Evolutionary conservation across 1,140 invertebrate genomes (phyloP), one percentile per base, ranked within the genome.

Genomic region (Drosophila navojoa): DNA sequence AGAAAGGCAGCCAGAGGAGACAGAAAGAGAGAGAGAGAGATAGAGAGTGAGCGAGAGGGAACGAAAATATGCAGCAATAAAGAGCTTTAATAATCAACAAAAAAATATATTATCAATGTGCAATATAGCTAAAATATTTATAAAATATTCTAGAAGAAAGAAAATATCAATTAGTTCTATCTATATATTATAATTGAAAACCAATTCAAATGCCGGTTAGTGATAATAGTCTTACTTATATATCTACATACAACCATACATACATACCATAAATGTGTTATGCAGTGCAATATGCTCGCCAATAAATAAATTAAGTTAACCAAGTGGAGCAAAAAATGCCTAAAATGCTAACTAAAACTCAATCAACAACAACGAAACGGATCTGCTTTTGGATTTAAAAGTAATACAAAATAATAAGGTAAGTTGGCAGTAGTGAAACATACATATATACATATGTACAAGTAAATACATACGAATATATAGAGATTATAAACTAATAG

Each of bases 31-130:
- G 35, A 38, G 35, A 38, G 32, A 35, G 32, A 35, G 32, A 22
- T 1, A 35, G 32, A 9, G 32, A 3, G 9, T 10, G 32, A 35
- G 32, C 49, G 62, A 52, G 45, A 47, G 19, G 25, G 50, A 13
- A 45, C 5, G 57, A 16, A 59, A 58, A 50, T 19, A 55, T 57
- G 52, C 68, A 66, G 45, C 68, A 49, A 42, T 50, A 63, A 64
- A 55, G 47, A 77, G 81, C 70, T 81, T 81, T 71, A 71, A 72
- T 9, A 7, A 71, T 72, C 79, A 64, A 58, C 55, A 58, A 47
- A 55, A 62, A 79, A 75, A 54, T 60, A 45, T 55, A 69, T 62
- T 44, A 76, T 68, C 63, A 78, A 87, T 72, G 82, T 86, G 71
- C 78, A 81, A 87, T 86, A 71, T 29, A 66, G 49, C 54, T 66